These are phyloP conservation scores for Tarsius wallacei DNA, from an alignment of 2,797 vertebrate species.

Conservation along the genomic window DNA sequence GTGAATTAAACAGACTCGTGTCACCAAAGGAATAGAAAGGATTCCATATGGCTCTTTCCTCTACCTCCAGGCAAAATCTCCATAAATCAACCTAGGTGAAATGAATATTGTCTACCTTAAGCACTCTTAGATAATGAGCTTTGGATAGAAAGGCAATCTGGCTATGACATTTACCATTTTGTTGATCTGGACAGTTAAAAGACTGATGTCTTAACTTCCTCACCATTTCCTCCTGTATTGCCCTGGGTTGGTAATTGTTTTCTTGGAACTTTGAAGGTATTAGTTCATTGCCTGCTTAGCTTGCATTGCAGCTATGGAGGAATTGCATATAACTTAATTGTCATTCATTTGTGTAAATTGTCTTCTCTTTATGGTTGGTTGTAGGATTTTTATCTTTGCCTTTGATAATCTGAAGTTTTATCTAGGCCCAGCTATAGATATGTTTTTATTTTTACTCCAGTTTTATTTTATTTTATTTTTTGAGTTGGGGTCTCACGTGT, in stretches of 20 bases:
- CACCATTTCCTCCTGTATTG: neutral
- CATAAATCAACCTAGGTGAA: neutral
- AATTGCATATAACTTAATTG: neutral
- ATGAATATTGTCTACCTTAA: neutral
- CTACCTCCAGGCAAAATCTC: conserved; percentile 26
- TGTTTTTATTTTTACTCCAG: neutral
- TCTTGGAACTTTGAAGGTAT: neutral
- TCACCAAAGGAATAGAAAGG: conserved; percentile 29
- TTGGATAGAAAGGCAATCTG: neutral
- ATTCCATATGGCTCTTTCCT: neutral
- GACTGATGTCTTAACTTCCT: neutral
- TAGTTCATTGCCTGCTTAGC: neutral
- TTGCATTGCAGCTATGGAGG: neutral
- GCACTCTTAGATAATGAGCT: neutral
- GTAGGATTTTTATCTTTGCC: conserved; percentile 63
- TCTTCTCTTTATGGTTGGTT: neutral
- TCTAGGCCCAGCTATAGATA: neutral
- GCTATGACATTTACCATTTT: neutral
- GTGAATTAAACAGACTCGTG: neutral
- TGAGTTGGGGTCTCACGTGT: no score
- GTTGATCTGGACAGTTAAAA: neutral
- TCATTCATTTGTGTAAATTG: neutral
- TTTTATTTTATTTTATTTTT: neutral
- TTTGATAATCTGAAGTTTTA: conserved; percentile 37
- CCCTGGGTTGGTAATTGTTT: neutral